Percentiles rank a stretch among this genome's conserved stretches.
Evolutionary conservation across 2,888 invertebrate genomes (phyloP).

Genomic region (Pseudoips prasinana): DNA sequence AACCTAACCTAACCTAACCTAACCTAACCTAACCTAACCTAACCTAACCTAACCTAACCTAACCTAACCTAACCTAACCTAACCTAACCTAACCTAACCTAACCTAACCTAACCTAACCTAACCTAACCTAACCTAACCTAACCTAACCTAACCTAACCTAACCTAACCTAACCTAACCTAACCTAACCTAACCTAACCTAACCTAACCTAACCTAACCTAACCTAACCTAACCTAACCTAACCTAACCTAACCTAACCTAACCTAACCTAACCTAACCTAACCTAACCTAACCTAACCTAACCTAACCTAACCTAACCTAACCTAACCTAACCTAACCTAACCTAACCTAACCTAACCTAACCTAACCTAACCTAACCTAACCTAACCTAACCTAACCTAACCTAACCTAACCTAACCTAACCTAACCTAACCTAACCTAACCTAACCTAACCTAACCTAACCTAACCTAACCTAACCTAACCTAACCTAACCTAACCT

Average conservation of each 20-base stretch:
- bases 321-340: slow-evolving; percentile 9
- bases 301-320: slow-evolving; percentile 9
- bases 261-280: slow-evolving; percentile 15
- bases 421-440: slow-evolving; percentile 10
- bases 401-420: slow-evolving; percentile 8
- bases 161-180: too few relatives aligned
- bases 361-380: slow-evolving; percentile 11
- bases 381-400: slow-evolving; percentile 12
- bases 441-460: slow-evolving; percentile 7
- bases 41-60: too few relatives aligned
- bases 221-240: too few relatives aligned
- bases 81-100: too few relatives aligned
- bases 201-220: too few relatives aligned
- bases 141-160: too few relatives aligned
- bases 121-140: too few relatives aligned
- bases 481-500: slow-evolving; percentile 32
- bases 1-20: too few relatives aligned
- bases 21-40: too few relatives aligned
- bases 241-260: slow-evolving; percentile 8
- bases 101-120: too few relatives aligned
- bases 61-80: too few relatives aligned
- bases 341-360: slow-evolving; percentile 13
- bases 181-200: too few relatives aligned
- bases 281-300: slow-evolving; percentile 15
- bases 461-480: slow-evolving; percentile 23